A percentile compares a stretch with the other conserved stretches of the same genome.
These are phyloP conservation scores for Nestor notabilis DNA, from an alignment of 2,113 vertebrate genomes.

Conservation along the genomic window DNA sequence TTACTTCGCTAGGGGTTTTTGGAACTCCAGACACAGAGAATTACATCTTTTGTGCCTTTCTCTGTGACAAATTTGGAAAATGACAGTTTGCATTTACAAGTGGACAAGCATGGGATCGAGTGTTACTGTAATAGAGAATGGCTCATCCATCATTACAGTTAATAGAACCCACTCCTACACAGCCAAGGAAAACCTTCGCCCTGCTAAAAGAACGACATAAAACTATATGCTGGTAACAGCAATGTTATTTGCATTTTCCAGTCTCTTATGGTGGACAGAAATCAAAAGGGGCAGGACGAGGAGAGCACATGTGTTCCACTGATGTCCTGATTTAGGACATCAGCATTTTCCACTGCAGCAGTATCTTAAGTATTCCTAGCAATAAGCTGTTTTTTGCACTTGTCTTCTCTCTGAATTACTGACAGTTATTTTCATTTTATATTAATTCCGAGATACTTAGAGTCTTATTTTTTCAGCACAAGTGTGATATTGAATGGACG, in stretches of 20 bases:
- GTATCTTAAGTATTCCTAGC: neutral
- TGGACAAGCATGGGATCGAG: fast-evolving
- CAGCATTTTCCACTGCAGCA: neutral
- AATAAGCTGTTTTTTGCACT: neutral
- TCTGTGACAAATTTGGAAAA: neutral
- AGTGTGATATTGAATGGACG: fast-evolving
- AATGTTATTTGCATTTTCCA: neutral
- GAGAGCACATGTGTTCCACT: neutral
- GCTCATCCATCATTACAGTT: neutral
- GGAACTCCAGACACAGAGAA: neutral
- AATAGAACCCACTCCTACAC: neutral
- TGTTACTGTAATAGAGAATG: fast-evolving
- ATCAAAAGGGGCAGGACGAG: neutral
- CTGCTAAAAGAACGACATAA: neutral
- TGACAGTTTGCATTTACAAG: neutral
- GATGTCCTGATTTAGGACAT: neutral
- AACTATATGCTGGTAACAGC: neutral
- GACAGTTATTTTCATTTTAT: neutral
- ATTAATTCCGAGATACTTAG: neutral
- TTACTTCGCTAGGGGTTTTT: neutral
- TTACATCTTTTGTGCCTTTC: neutral
- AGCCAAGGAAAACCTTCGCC: neutral
- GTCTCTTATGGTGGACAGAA: neutral
- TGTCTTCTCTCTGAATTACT: neutral
- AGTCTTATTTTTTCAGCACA: neutral